Base-by-base conservation (phyloP, 2,888 invertebrate genomes). In the Drosophila acutilabella region DNA sequence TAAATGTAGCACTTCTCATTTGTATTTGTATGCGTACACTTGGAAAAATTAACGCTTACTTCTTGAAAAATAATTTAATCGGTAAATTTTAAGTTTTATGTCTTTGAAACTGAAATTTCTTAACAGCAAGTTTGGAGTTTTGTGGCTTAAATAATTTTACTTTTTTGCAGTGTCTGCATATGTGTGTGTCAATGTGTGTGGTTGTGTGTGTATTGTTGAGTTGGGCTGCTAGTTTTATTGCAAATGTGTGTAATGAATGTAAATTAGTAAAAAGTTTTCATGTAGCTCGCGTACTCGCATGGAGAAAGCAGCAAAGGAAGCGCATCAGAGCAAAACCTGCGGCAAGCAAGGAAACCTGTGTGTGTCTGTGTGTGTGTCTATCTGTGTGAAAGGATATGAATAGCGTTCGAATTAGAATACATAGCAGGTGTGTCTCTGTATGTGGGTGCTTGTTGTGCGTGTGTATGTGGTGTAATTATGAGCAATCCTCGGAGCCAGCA, bases 221-320 rank as follows among this genome's bases (percentile, higher is more conserved):
- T 87, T 71, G 71, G 73, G 74, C 61, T 68, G 20, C 77, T 83
- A 86, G 89, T 88, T 88, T 88, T 89, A 88, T 88, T 88, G 88
- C 89, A 86, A 89, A 86, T 89, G 81, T 88, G 80, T 89, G 88
- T 89, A 88, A 88, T 89, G 89, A 84, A 89, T 89, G 88, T 89
- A 89, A 88, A 88, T 88, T 88, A 89, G 88, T 86, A 80, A 85
- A 89, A 88, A 88, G 60, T 81, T 88, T 86, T 72, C 72, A 60
- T 78, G 74, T 71, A 50, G 71, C 71, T 64, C 69, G 59, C 62
- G 18, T 45, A 13, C 70, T 70, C 61, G 62, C 56, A 66, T 67
- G 56, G 60, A 38, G 64, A 70, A 77, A 67, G 82, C 69, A 88
- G 64, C n/a, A 70, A 77, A 67, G 82, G 71, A 88, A 65, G 64